phyloP scores from a whole-genome alignment of 2,888 invertebrate species.

The Apamea epomidion region DNA sequence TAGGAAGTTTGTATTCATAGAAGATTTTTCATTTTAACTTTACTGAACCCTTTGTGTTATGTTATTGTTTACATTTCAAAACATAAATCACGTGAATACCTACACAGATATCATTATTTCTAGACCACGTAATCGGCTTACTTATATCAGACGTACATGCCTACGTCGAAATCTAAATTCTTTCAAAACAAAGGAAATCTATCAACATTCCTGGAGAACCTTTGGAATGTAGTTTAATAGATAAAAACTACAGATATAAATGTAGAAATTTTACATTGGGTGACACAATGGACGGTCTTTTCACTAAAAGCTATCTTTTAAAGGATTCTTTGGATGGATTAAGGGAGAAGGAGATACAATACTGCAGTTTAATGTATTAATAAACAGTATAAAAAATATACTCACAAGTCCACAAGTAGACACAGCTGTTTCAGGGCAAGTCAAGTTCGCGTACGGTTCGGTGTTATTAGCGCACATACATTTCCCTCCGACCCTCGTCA shows the following conservation, averaged over 20 bases:
- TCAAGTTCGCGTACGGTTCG: slow-evolving; percentile 92
- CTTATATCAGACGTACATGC: slow-evolving; percentile 30
- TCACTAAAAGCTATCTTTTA: background rate
- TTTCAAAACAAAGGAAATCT: slow-evolving; percentile 26
- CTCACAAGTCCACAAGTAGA: slow-evolving; percentile 90
- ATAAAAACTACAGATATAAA: background rate
- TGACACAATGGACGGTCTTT: background rate
- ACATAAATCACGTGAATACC: slow-evolving; percentile 19
- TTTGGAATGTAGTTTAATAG: too few relatives aligned
- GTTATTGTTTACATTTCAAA: slow-evolving; percentile 20
- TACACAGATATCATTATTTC: slow-evolving; percentile 22
- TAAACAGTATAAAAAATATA: slow-evolving; percentile 49
- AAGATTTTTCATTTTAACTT: background rate
- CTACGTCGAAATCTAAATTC: slow-evolving; percentile 7
- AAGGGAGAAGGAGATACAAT: background rate
- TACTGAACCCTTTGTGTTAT: background rate
- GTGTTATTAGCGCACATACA: slow-evolving; percentile 95
- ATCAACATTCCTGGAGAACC: slow-evolving; percentile 1
- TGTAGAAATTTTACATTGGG: background rate
- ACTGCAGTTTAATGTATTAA: background rate
- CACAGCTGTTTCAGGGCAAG: slow-evolving; percentile 91
- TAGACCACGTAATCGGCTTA: slow-evolving; percentile 42
- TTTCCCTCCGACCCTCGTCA: slow-evolving; percentile 88
- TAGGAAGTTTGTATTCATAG: too few relatives aligned
- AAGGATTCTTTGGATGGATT: background rate